These are phyloP conservation scores for Lasioglossum morio DNA, from an alignment of 2,888 invertebrate genomes.

Conservation along the genomic window DNA sequence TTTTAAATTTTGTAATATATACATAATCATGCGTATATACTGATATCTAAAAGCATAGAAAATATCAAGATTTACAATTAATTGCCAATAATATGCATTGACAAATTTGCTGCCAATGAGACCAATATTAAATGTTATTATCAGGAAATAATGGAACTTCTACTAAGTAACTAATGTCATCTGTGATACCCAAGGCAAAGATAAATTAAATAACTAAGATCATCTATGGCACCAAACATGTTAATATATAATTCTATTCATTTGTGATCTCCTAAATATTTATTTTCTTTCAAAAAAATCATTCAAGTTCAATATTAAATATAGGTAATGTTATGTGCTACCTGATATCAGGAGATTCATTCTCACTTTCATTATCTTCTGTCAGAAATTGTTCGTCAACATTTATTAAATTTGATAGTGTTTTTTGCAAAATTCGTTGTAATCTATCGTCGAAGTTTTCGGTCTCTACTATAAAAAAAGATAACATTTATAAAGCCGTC, in stretches of 20 bases:
- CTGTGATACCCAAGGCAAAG: background rate
- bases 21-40: slow-evolving; percentile 71
- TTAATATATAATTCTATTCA: background rate
- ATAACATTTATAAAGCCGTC: background rate
- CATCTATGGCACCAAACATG: background rate
- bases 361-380: slow-evolving; percentile 70
- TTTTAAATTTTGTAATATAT: slow-evolving; percentile 68
- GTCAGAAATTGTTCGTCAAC: slow-evolving; percentile 80
- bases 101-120: background rate
- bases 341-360: slow-evolving; percentile 46
- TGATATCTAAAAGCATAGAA: slow-evolving; percentile 67
- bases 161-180: background rate
- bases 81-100: background rate
- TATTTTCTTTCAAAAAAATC: background rate
- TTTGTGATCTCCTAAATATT: background rate
- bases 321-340: slow-evolving; percentile 11
- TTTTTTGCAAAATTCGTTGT: slow-evolving; percentile 71
- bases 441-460: slow-evolving; percentile 74
- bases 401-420: slow-evolving; percentile 84
- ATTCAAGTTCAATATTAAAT: background rate
- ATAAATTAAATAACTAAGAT: background rate
- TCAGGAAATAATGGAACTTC: background rate
- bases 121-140: background rate
- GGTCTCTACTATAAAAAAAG: slow-evolving; percentile 71
- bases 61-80: background rate